Conservation (phyloP, 1,140 invertebrate species). For the Nilaparvata lugens region DNA sequence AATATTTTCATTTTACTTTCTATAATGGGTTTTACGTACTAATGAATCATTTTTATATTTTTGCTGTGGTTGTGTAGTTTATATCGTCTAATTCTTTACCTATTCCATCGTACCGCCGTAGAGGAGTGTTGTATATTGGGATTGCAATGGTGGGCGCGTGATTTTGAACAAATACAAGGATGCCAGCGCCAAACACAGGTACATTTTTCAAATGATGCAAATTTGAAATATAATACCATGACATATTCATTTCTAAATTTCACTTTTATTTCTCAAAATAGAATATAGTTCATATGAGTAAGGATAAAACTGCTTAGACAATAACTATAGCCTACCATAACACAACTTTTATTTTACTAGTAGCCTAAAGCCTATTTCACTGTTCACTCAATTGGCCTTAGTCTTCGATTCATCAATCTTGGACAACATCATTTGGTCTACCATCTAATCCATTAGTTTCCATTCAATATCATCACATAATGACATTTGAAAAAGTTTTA, state of each 20-base stretch:
- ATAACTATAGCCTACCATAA: not conserved
- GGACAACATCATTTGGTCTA: no score
- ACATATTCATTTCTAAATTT: no score
- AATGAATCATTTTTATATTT: no score
- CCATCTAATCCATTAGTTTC: not conserved
- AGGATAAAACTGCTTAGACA: no score
- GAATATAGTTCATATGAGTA: no score
- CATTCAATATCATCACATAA: not conserved
- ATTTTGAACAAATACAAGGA: slow-evolving; percentile 53
- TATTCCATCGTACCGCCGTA: not conserved
- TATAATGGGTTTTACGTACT: no score
- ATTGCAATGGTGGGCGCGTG: slow-evolving; percentile 59
- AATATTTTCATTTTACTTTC: no score
- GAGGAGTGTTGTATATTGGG: slow-evolving; percentile 38
- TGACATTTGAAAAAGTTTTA: not conserved
- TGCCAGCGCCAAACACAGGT: slow-evolving; percentile 38
- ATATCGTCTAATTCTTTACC: not conserved
- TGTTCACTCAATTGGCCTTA: not conserved
- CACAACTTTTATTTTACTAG: not conserved
- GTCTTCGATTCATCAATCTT: slow-evolving; percentile 1
- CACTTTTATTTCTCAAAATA: no score
- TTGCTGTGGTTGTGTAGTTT: no score
- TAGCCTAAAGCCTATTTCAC: not conserved
- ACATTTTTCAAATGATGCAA: slow-evolving; percentile 9
- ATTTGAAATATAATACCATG: no score